Evolutionary conservation across 2,888 invertebrate genomes (phyloP), one percentile per base, ranked within the genome.

Genomic region (Eupithecia exiguata): DNA sequence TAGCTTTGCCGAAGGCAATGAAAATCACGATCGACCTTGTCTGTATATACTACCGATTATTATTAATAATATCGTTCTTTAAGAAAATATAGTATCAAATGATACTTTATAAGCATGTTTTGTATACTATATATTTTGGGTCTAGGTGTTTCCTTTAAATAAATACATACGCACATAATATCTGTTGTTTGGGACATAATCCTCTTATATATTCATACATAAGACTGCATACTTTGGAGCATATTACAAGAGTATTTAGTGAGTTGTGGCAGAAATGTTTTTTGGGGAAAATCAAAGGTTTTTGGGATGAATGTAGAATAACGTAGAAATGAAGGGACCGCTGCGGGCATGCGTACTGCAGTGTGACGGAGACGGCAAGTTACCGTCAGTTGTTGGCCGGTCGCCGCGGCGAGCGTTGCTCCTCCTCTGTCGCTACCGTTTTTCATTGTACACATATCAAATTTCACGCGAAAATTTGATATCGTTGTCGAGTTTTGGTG

Each of bases 401-500:
- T 87, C 89, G 89, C 84, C 89, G 90, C 83, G 87, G 83, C 82
- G 90, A 81, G 87, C 84, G 93, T 85, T 79, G 86, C 73, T 82
- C 84, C 86, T 82, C 84, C 86, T 78, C 69, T 76, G 70, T 79
- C 79, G 79, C 81, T 80, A 78, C 77, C 82, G 77, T 81, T 79
- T 81, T 84, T 84, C 84, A 85, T 86, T 84, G 89, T 89, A 91
- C 94, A 94, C 94, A 92, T 94, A 93, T 94, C 93, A 90, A 92
- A 92, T 94, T 94, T 94, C 91, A 91, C 91, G 91, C 86, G 90
- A 92, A 94, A 94, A 91, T 93, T 94, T 92, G 93, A 92, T 94
- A 93, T 92, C 80, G 94, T 94, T 86, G 94, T 94, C 89, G 86
- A 88, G 87, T 85, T 89, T 90, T 89, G 90, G 93, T 93, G 82